Conservation (phyloP, 2,797 vertebrate genomes). For the Spea hammondii region DNA sequence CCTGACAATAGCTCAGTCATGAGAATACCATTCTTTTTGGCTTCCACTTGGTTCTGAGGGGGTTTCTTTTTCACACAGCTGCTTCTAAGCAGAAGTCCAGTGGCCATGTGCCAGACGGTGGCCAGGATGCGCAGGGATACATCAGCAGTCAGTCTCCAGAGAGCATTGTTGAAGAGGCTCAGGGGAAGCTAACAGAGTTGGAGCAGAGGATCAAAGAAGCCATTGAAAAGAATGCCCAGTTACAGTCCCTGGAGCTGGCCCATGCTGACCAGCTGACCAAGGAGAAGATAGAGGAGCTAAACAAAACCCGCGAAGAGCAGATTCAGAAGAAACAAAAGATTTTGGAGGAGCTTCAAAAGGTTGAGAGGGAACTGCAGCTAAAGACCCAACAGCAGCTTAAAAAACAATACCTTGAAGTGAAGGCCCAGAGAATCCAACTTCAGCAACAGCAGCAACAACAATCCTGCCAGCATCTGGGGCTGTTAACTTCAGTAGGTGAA, state of each 20-base stretch:
- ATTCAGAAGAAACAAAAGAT: constrained; percentile 84
- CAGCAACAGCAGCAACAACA: constrained; percentile 73
- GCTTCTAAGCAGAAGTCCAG: constrained; percentile 84
- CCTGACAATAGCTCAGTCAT: constrained; percentile 68
- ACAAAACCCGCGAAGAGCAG: constrained; percentile 80
- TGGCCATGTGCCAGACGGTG: constrained; percentile 79
- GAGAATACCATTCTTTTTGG: constrained; percentile 69
- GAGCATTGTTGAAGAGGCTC: constrained; percentile 85
- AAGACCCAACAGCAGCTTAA: constrained; percentile 81
- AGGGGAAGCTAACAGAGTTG: constrained; percentile 82
- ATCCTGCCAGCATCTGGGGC: constrained; percentile 76
- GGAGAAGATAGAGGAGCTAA: constrained; percentile 82
- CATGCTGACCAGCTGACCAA: constrained; percentile 80
- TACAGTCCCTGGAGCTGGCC: constrained; percentile 79
- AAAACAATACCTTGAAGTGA: constrained; percentile 80
- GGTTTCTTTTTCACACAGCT: constrained; percentile 82
- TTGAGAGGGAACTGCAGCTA: constrained; percentile 77
- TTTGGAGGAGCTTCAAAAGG: constrained; percentile 79
- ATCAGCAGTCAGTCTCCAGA: constrained; percentile 82
- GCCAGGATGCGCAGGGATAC: constrained; percentile 81
- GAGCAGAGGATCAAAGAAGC: constrained; percentile 83
- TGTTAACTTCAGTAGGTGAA: constrained; percentile 75
- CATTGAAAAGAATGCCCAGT: constrained; percentile 82
- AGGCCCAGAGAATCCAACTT: constrained; percentile 78
- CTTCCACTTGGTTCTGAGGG: constrained; percentile 71